Percentiles rank a stretch among this genome's conserved stretches.
These are phyloP conservation scores for Myrmecobius fasciatus DNA, from an alignment of 2,113 vertebrate species.

Conservation along the genomic window DNA sequence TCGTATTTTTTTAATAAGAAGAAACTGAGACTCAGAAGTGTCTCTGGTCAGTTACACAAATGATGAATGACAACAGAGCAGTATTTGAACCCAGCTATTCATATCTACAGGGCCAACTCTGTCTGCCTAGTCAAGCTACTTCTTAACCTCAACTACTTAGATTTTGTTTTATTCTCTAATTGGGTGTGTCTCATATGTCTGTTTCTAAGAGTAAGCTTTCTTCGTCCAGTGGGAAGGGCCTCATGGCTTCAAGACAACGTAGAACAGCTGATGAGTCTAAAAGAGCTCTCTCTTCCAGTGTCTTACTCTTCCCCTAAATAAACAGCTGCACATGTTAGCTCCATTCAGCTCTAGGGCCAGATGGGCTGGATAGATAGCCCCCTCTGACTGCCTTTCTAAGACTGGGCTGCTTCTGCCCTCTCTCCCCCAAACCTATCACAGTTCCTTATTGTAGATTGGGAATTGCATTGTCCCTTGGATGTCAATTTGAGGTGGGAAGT, in stretches of 20 bases:
- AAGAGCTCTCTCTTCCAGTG: background rate
- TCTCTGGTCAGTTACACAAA: background rate
- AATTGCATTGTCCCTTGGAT: background rate
- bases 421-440: background rate
- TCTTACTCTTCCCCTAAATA: background rate
- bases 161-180: background rate
- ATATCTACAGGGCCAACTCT: background rate
- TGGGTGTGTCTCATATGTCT: background rate
- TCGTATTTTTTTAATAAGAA: background rate
- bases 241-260: background rate
- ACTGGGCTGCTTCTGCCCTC: background rate
- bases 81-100: background rate
- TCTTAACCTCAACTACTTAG: background rate
- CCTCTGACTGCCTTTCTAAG: background rate
- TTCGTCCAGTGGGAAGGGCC: background rate
- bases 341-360: background rate
- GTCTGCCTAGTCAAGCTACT: background rate
- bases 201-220: background rate
- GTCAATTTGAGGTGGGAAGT: too few relatives aligned
- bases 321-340: background rate
- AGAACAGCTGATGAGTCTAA: background rate
- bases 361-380: background rate
- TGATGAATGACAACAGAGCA: background rate
- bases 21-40: background rate
- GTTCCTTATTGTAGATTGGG: background rate